Evolutionary conservation across 2,113 vertebrate genomes (phyloP), one percentile per base, ranked within the genome.

Genomic region (Sceloporus undulatus): DNA sequence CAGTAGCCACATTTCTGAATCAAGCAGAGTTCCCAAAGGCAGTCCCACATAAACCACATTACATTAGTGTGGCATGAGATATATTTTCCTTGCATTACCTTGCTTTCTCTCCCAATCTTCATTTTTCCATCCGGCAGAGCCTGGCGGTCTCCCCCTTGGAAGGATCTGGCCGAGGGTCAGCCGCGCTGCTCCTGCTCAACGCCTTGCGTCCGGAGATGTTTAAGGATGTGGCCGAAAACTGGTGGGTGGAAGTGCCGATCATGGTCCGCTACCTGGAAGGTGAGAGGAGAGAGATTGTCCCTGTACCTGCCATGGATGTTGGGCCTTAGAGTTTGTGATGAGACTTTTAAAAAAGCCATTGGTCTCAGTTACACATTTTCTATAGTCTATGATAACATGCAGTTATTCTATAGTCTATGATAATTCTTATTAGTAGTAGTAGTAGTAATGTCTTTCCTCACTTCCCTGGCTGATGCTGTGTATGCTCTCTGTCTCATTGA

Each of bases 241-340:
- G 88, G 88, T 56, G 88, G 88, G 79, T 85, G 56, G 78, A 82
- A 23, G 18, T 89, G n/a, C 84, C 88, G 3, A 29, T 18, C n/a
- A 4, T 85, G n/a, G 56, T 75, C 23, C 78, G 80, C 1, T 66
- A 76, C 19, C 84, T 85, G 78, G 78, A 75, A 66, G 88, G 88
- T 89, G 71, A 89, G 78, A 18, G 0, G 6, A 80, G n/a, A 8
- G 16, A 80, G 59, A 34, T 18, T n/a, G 10, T 38, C 18, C 54
- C 29, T 48, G 10, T 78, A 52, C 34, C 56, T 80, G n/a, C 52
- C 52, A 48, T 54, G 48, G 76, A 54, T 29, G 27, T 54, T 78
- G 5, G 5, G 48, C 48, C 29, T 27, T 7, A 52, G 48, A 48
- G 48, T 54, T 78, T 78, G 11, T 25, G 52, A 78, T 7, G 16